A percentile compares a stretch with the other conserved stretches of the same genome.
phyloP scores from a whole-genome alignment of 2,113 vertebrate species.

The Platysteira castanea region DNA sequence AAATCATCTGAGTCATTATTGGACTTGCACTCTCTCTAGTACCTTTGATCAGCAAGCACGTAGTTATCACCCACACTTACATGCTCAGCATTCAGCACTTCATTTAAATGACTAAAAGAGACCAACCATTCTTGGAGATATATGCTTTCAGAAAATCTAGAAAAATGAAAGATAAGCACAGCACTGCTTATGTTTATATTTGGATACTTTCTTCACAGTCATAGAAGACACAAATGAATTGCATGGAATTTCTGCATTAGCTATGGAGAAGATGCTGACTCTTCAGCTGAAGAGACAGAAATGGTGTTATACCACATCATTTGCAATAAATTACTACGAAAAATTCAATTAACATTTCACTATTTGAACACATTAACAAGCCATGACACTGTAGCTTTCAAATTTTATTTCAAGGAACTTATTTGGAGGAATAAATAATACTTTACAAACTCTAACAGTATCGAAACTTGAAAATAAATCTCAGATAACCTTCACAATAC shows the following conservation, averaged over 20 bases:
- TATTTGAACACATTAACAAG: not conserved
- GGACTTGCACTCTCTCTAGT: not conserved
- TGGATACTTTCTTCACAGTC: not conserved
- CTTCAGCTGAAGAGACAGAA: not conserved
- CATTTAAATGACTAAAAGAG: conserved; percentile 30
- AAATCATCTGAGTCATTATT: not conserved
- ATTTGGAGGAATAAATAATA: not conserved
- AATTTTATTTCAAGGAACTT: not conserved
- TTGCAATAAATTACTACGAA: not conserved
- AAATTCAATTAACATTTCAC: not conserved
- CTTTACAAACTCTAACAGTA: not conserved
- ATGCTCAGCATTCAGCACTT: conserved; percentile 31
- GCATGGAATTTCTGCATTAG: not conserved
- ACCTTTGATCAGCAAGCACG: conserved; percentile 56
- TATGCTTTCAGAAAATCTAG: conserved; percentile 2
- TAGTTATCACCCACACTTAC: conserved; percentile 10
- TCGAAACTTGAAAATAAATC: not conserved
- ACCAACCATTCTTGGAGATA: not conserved
- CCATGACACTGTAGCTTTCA: not conserved
- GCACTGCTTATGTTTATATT: not conserved
- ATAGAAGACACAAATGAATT: not conserved
- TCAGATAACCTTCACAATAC: not conserved
- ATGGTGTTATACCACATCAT: not conserved
- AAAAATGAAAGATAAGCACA: conserved; percentile 23
- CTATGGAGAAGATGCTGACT: not conserved